phyloP scores from a whole-genome alignment of 2,888 invertebrate species.

The Strigamia maritima region DNA sequence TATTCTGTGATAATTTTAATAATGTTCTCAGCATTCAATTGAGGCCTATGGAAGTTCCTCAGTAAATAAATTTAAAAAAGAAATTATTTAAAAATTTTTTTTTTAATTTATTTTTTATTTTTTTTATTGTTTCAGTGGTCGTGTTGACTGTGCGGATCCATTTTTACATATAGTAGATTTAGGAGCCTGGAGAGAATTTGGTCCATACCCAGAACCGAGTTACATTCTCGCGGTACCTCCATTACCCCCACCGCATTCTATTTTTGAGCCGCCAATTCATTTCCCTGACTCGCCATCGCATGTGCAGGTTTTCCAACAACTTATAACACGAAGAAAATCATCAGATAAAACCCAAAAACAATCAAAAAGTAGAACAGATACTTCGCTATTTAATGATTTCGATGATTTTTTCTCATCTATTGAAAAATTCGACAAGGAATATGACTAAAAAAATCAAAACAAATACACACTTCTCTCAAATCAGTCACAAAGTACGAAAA shows the following conservation, averaged over 20 bases:
- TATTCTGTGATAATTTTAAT: slow-evolving; percentile 46
- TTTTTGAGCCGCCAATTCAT: neutral
- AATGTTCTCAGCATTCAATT: slow-evolving; percentile 42
- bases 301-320: neutral
- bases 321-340: neutral
- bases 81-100: neutral
- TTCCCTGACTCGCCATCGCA: neutral
- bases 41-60: slow-evolving; percentile 38
- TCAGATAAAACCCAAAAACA: neutral
- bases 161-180: slow-evolving; percentile 21
- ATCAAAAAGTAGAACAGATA: neutral
- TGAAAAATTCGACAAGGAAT: neutral
- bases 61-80: neutral
- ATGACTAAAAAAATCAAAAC: too few relatives aligned
- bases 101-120: neutral
- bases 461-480: too few relatives aligned
- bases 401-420: neutral
- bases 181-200: slow-evolving; percentile 22
- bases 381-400: neutral
- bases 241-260: neutral
- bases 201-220: slow-evolving; percentile 32
- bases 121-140: slow-evolving; percentile 13
- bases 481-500: too few relatives aligned
- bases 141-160: slow-evolving; percentile 36
- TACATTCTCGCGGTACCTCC: neutral